A percentile compares a stretch with the other conserved stretches of the same genome.
These are phyloP conservation scores for Phorcus lineatus DNA, from an alignment of 2,888 invertebrate species.

Conservation along the genomic window DNA sequence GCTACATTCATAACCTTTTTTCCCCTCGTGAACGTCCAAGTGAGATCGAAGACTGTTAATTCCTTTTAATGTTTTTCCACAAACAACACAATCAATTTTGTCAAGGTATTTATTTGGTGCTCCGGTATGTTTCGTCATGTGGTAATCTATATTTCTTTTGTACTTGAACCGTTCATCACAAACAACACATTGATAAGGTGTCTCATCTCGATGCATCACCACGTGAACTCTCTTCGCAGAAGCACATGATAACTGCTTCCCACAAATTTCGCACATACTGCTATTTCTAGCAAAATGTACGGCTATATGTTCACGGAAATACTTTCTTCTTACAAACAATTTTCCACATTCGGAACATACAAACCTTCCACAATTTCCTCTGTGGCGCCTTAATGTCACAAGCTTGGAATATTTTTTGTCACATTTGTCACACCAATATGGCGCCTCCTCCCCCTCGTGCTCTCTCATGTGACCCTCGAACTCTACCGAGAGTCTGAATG, in stretches of 20 bases:
- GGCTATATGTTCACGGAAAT: neutral
- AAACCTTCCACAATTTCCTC: neutral
- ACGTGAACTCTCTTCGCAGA: neutral
- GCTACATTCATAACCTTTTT: neutral
- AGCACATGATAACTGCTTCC: neutral
- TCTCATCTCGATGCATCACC: neutral
- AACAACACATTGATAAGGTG: neutral
- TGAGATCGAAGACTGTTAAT: neutral
- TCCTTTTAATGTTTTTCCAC: neutral
- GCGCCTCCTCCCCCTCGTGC: neutral
- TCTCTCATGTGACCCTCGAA: neutral
- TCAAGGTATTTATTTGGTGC: neutral
- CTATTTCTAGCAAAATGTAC: neutral
- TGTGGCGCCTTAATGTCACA: neutral
- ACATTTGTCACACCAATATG: neutral
- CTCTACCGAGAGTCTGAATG: neutral
- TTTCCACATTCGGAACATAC: neutral
- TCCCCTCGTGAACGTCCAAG: neutral
- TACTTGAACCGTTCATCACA: neutral
- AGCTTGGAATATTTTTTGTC: neutral
- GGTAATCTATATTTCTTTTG: neutral
- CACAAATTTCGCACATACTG: neutral
- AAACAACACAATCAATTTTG: neutral
- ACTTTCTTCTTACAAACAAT: neutral
- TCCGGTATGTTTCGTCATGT: neutral